Base-by-base conservation (phyloP, 2,888 invertebrate genomes). In the Corbicula japonica region DNA sequence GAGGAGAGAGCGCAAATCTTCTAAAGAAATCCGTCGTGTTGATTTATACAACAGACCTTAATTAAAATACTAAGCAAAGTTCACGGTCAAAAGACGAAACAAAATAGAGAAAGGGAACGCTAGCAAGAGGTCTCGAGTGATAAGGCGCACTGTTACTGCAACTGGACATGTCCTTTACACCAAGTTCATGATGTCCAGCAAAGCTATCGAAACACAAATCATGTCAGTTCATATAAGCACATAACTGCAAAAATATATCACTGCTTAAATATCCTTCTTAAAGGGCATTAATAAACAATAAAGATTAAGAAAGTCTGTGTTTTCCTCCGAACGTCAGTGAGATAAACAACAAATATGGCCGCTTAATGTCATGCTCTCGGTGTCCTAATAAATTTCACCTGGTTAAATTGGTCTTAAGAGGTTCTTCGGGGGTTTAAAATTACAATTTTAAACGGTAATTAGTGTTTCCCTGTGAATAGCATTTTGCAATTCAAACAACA, bases 301-400 rank as follows among this genome's bases (percentile, higher is more conserved):
- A n/a, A n/a, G n/a, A n/a, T n/a, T n/a, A n/a, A n/a, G n/a, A n/a
- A n/a, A n/a, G n/a, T n/a, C n/a, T n/a, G n/a, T n/a, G n/a, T n/a
- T n/a, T 41, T 26, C 26, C 76, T 54, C 26, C 60, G 44, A 63
- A 56, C 71, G 71, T 68, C 71, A 60, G 60, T 63, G 72, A 76
- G 63, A 71, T 71, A 75, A 78, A 78, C 82, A 78, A 78, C 82
- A 82, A 82, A 82, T 78, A 82, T 82, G 82, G 82, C 82, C 70
- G 82, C 68, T 62, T 68, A 74, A 50, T 48, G 52, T 73, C 76
- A 69, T 77, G 75, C 75, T 65, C 54, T 69, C 76, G 78, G 82
- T 82, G 82, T 54, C 3, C 8, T 38, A 21, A 18, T 56, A 50
- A 23, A 28, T 52, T 41, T 28, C 30, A 21, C 30, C 58, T 28